Base-by-base conservation (phyloP, 1,140 invertebrate species). In the Subanguina moxae region DNA sequence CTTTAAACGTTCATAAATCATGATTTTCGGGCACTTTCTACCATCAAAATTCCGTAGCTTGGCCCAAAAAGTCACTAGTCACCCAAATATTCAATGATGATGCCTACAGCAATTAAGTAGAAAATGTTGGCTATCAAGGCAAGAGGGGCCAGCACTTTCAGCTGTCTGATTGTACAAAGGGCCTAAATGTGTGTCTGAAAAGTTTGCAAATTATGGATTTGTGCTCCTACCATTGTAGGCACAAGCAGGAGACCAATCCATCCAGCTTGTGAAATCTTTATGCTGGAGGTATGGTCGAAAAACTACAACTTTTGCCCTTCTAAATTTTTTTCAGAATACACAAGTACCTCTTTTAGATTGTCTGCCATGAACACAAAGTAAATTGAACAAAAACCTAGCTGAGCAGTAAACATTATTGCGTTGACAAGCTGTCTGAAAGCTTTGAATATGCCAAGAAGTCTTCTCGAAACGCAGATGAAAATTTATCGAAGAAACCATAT, bases 351-450 rank as follows among this genome's bases (percentile, higher is more conserved):
- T 66, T 83, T 76, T 15, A 86, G 64, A 78, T 85, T 95, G 63
- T 89, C 88, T 0, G 92, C 89, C 56, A 95, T 90, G 86, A 95
- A 96, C 21, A 95, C 88, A 82, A 93, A 90, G 84, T 96, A 96
- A 0, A 94, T 92, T 85, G 91, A 94, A 83, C 93, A 96, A 85
- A 96, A 95, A 45, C 93, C 93, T 76, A 95, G 84, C 86, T 96
- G 93, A 32, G 92, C 94, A 72, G 94, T 88, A 70, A 91, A 90
- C 63, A 96, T 85, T 84, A 71, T 82, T n/a, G 65, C 59, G 46
- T 82, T 82, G 28, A 82, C 80, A 3, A 82, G 57, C 77, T 81
- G 79, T 59, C 77, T 80, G 61, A n/a, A n/a, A n/a, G n/a, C n/a
- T n/a, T n/a, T 57, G 74, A 43, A 42, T 46, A 21, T 72, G 13